Base-by-base conservation (phyloP, 2,888 invertebrate species). In the Spisula solida region DNA sequence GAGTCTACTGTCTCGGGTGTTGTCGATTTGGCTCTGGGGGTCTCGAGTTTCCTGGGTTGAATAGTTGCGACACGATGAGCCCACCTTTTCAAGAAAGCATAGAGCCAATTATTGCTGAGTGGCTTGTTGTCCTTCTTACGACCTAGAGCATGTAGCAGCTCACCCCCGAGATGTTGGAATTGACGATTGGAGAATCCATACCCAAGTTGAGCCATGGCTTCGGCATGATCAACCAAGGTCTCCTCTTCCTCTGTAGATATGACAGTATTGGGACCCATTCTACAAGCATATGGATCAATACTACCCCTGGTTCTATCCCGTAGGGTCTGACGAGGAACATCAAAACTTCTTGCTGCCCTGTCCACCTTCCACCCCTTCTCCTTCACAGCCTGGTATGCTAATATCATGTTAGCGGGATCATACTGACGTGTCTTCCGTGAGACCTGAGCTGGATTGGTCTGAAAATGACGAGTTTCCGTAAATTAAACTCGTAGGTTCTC, bases 211-310 rank as follows among this genome's bases (percentile, higher is more conserved):
- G 87, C 51, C 60, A 83, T 79, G 12, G 34, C 66, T n/a, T 84
- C 81, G 29, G 48, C 31, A 84, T 88, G 87, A 0, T 83, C 29
- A 5, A 84, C 80, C 12, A 88, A 31, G 1, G 56, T 78, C 29
- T 81, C 81, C n/a, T 88, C 87, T 20, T 88, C 87, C 47, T 88
- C 84, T 16, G 16, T 41, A 16, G 83, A 29, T 14, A 88, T 48
- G 8, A 41, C n/a, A 12, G 86, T 60, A 4, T 48, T 31, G 1
- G 66, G 81, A 1, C 86, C 81, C 14, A 29, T 10, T 10, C 14
- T 56, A 14, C 16, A 51, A 2, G 41, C 41, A 41, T 41, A 41
- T 5, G 86, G 81, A 56, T 85, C 85, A 29, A 85, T 34, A 2
- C 48, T 31, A 1, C 78, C 56, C 0, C 1, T 78, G n/a, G 48